Evolutionary conservation across 2,797 vertebrate genomes (phyloP).

Genomic region (Allochrocebus solatus): DNA sequence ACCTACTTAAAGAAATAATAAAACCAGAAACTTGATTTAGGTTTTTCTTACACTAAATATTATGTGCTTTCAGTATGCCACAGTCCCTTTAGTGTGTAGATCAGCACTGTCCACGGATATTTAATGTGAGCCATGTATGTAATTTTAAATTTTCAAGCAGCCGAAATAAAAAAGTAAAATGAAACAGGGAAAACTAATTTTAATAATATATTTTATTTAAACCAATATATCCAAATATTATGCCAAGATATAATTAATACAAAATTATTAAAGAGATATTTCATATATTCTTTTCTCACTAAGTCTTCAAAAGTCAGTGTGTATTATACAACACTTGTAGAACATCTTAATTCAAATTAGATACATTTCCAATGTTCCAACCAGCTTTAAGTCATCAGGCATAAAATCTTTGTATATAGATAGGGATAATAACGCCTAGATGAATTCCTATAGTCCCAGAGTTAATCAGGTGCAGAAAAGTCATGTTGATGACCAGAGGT

Average conservation of each 20-base stretch:
- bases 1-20: background rate
- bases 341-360: background rate
- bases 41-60: background rate
- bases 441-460: background rate
- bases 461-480: background rate
- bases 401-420: background rate
- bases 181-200: slow-evolving; percentile 15
- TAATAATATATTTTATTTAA: slow-evolving; percentile 37
- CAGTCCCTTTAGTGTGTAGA: background rate
- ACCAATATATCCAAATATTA: background rate
- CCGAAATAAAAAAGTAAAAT: slow-evolving; percentile 5
- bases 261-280: background rate
- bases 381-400: background rate
- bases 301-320: background rate
- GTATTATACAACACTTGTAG: background rate
- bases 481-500: background rate
- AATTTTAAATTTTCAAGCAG: slow-evolving; percentile 4
- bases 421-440: background rate
- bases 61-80: background rate
- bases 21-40: slow-evolving; percentile 3
- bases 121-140: background rate
- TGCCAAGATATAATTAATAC: background rate
- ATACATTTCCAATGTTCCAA: background rate
- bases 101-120: background rate
- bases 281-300: background rate